These are phyloP conservation scores for Gryllus bimaculatus DNA, from an alignment of 1,140 invertebrate genomes.

Conservation along the genomic window DNA sequence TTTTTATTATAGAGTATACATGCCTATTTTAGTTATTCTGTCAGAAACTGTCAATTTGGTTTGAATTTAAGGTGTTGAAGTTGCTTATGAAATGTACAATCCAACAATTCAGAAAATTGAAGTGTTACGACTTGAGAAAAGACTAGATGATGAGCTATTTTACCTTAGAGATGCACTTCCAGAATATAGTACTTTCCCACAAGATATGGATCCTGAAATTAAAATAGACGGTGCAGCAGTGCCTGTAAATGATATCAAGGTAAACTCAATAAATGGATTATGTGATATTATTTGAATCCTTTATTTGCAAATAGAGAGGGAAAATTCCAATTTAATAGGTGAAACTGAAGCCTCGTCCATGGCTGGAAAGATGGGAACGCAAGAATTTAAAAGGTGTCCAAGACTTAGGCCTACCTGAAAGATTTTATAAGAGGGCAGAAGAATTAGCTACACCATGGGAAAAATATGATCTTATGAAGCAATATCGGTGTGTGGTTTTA, in stretches of 20 bases:
- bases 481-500: conserved; percentile 57
- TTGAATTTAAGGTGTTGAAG: conserved; percentile 59
- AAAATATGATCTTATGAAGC: conserved; percentile 89
- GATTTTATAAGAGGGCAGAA: conserved; percentile 45
- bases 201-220: conserved; percentile 81
- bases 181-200: conserved; percentile 87
- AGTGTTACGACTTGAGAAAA: conserved; percentile 82
- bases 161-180: conserved; percentile 90
- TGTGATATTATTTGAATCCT: neutral
- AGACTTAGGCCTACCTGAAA: conserved; percentile 49
- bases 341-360: conserved; percentile 74
- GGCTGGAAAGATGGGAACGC: conserved; percentile 76
- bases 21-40: neutral
- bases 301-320: neutral
- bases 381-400: conserved; percentile 68
- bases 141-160: conserved; percentile 79
- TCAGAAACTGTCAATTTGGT: neutral
- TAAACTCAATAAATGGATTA: conserved; percentile 33
- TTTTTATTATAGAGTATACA: neutral
- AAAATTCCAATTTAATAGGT: conserved; percentile 40
- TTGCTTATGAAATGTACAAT: conserved; percentile 88
- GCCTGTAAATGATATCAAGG: conserved; percentile 80
- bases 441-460: conserved; percentile 64
- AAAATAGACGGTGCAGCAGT: conserved; percentile 65
- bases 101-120: conserved; percentile 85